Conservation (phyloP, 2,113 vertebrate species). For the Grammomys dolichurus region DNA sequence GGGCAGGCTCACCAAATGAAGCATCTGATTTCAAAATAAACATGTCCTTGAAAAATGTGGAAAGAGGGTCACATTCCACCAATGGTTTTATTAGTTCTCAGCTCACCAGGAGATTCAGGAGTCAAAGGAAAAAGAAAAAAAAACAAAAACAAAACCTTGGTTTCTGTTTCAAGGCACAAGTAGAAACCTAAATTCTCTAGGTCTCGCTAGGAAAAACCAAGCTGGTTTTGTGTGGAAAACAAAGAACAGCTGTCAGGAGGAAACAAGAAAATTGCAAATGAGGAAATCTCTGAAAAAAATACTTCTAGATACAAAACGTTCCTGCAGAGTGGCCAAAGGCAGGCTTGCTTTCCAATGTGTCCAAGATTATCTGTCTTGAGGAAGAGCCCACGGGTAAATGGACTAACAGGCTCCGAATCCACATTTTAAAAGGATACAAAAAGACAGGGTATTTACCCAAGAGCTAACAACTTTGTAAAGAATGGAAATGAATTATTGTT, state of each 20-base stretch:
- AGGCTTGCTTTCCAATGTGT: not conserved
- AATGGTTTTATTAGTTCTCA: not conserved
- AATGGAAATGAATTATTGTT: not conserved
- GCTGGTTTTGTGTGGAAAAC: slow-evolving; percentile 49
- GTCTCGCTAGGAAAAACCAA: not conserved
- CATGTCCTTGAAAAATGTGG: slow-evolving; percentile 35
- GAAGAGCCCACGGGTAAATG: not conserved
- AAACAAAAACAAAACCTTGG: not conserved
- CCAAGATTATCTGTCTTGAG: slow-evolving; percentile 6
- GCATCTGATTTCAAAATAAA: slow-evolving; percentile 52
- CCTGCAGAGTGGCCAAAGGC: not conserved
- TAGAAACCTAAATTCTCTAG: slow-evolving; percentile 27
- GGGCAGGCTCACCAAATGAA: slow-evolving; percentile 69
- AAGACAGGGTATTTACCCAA: not conserved
- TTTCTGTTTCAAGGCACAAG: slow-evolving; percentile 41
- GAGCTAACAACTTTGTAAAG: slow-evolving; percentile 47
- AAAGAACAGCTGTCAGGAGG: slow-evolving; percentile 63
- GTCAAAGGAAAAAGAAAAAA: not conserved
- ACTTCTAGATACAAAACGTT: slow-evolving; percentile 12
- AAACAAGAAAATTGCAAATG: slow-evolving; percentile 62
- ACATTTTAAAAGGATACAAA: not conserved
- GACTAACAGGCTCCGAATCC: slow-evolving; percentile 36
- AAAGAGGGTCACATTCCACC: slow-evolving; percentile 2
- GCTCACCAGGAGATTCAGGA: slow-evolving; percentile 26
- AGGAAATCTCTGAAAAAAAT: slow-evolving; percentile 38